Evolutionary conservation across 2,797 vertebrate genomes (phyloP).

Genomic region (Nyctibius grandis): DNA sequence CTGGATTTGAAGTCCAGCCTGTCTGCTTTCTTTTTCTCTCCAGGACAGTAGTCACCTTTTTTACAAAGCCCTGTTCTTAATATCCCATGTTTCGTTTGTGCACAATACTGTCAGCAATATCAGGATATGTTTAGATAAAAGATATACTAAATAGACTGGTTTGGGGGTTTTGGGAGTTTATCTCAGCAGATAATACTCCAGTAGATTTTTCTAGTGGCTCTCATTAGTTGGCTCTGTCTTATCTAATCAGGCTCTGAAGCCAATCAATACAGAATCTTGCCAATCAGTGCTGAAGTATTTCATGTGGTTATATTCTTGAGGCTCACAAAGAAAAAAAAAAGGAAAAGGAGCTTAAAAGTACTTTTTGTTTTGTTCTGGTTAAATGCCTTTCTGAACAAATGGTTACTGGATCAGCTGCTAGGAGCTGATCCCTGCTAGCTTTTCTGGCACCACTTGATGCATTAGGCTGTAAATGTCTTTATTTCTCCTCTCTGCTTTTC

Average conservation of each 20-base stretch:
- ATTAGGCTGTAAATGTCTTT: neutral
- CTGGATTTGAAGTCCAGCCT: neutral
- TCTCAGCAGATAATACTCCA: conserved; percentile 29
- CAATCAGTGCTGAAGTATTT: conserved; percentile 28
- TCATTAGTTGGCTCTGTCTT: conserved; percentile 40
- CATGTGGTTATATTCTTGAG: conserved; percentile 8
- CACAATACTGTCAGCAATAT: conserved; percentile 6
- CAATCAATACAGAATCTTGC: conserved; percentile 56
- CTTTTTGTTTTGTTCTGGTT: conserved; percentile 35
- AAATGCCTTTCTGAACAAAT: neutral
- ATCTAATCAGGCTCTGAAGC: conserved; percentile 49
- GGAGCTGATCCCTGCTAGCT: neutral
- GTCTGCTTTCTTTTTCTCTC: neutral
- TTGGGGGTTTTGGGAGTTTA: neutral
- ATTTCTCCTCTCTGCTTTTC: neutral
- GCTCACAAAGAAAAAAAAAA: neutral
- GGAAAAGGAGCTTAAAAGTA: neutral
- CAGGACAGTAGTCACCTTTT: neutral
- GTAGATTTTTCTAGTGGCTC: conserved; percentile 33
- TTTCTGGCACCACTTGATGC: neutral
- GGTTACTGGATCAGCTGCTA: neutral
- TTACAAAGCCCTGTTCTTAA: neutral
- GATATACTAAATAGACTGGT: neutral
- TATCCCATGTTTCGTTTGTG: conserved; percentile 7
- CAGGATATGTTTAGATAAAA: conserved; percentile 18